Percentiles rank a stretch among this genome's conserved stretches.
Evolutionary conservation across 1,140 invertebrate genomes (phyloP).

Genomic region (Tetragonula clypearis): DNA sequence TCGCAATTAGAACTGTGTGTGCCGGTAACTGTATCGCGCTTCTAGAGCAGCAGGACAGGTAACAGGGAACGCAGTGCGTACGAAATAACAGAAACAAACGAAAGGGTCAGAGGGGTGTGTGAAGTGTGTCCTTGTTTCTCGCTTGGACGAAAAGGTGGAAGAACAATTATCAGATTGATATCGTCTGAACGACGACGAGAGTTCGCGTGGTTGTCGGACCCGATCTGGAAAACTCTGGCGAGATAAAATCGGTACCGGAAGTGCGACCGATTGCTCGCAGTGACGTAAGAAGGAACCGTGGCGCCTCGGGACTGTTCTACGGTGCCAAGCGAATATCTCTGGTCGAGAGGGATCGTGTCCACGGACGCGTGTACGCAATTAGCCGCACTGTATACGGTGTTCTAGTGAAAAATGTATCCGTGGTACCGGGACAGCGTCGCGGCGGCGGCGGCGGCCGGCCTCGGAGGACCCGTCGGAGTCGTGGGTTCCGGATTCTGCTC

Average conservation of each 20-base stretch:
- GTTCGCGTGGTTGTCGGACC: too few species aligned
- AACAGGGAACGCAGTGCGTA: too few species aligned
- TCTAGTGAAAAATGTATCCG: conserved; percentile 83
- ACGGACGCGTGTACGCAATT: not conserved
- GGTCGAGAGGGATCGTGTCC: not conserved
- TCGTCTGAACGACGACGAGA: too few species aligned
- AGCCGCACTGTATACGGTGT: not conserved
- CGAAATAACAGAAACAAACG: not conserved
- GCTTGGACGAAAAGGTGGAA: too few species aligned
- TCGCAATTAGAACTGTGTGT: too few species aligned
- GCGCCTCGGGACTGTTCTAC: conserved; percentile 22
- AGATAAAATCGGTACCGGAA: not conserved
- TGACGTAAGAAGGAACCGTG: conserved; percentile 36
- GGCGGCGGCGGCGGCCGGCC: conserved; percentile 82
- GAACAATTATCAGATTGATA: too few species aligned
- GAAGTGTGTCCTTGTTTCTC: not conserved
- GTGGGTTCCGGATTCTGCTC: conserved; percentile 80
- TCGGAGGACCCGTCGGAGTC: conserved; percentile 80
- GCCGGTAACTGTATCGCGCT: not conserved
- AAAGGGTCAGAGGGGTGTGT: not conserved
- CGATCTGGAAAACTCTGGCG: too few species aligned
- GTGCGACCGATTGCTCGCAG: not conserved
- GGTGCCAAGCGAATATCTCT: not conserved
- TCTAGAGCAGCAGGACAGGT: too few species aligned
- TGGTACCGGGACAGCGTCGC: conserved; percentile 87